Evolutionary conservation across 2,888 invertebrate genomes (phyloP).

Genomic region (Hirtodrosophila duncani): DNA sequence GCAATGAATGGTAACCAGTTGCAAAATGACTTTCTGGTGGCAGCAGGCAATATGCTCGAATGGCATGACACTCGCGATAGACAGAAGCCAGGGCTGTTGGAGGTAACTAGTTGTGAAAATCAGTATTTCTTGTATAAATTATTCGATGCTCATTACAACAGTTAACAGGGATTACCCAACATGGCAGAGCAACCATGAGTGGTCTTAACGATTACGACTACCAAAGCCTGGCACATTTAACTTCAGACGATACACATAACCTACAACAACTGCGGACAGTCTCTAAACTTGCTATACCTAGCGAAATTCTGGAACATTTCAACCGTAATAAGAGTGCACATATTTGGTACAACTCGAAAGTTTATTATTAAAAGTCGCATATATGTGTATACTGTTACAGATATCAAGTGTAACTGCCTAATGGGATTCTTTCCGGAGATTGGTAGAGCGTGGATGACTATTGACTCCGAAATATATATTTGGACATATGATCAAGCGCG

Average conservation of each 20-base stretch:
- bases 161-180: conserved; percentile 83
- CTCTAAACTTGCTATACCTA: conserved; percentile 92
- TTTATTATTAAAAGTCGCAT: background rate
- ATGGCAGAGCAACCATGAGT: conserved; percentile 90
- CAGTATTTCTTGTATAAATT: no score
- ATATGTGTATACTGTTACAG: conserved; percentile 78
- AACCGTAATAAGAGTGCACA: no score
- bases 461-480: conserved; percentile 96
- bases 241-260: conserved; percentile 82
- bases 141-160: conserved; percentile 48
- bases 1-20: conserved; percentile 66
- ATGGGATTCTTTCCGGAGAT: conserved; percentile 99
- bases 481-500: conserved; percentile 98
- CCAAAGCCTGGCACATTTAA: conserved; percentile 86
- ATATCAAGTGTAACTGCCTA: conserved; percentile 96
- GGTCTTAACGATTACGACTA: conserved; percentile 95
- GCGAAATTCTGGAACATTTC: conserved; percentile 96
- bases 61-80: conserved; percentile 80
- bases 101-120: conserved; percentile 55
- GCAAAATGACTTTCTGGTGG: conserved; percentile 84
- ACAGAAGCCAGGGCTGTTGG: conserved; percentile 73
- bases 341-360: conserved; percentile 18
- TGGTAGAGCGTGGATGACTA: conserved; percentile 96
- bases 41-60: conserved; percentile 89
- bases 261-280: conserved; percentile 88